A percentile compares a stretch with the other conserved stretches of the same genome.
Conservation (phyloP, 2,888 invertebrate genomes). For the Pristionchus entomophagus region DNA sequence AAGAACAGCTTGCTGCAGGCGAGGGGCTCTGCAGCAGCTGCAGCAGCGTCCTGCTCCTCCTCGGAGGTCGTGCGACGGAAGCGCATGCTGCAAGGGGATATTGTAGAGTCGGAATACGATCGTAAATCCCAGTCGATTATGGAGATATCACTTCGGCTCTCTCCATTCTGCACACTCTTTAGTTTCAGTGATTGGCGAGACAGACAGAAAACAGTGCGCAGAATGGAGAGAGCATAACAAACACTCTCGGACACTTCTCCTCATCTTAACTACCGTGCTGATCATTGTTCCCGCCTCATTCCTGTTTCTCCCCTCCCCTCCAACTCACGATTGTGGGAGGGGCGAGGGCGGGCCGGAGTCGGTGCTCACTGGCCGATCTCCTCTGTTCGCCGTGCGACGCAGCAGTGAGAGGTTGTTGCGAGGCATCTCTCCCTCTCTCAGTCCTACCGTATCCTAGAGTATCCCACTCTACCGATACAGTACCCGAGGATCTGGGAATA, state of each 20-base stretch:
- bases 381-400: conserved; percentile 48
- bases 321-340: conserved; percentile 10
- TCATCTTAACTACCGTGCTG: too few species aligned
- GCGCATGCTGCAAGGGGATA: not conserved
- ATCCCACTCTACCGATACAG: not conserved
- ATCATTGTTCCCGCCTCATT: too few species aligned
- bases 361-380: conserved; percentile 45
- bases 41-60: conserved; percentile 1
- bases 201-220: too few species aligned
- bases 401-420: conserved; percentile 48
- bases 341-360: conserved; percentile 46
- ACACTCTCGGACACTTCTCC: too few species aligned
- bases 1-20: conserved; percentile 28
- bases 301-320: not conserved
- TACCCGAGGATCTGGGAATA: not conserved
- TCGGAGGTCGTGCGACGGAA: conserved; percentile 18
- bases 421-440: conserved; percentile 39
- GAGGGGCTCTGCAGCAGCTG: not conserved
- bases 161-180: too few species aligned
- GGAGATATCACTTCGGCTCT: too few species aligned
- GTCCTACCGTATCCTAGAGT: not conserved
- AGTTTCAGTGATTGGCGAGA: too few species aligned
- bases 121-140: too few species aligned
- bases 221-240: too few species aligned
- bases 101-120: too few species aligned